Conservation (phyloP, 2,797 vertebrate genomes). For the Miichthys miiuy region DNA sequence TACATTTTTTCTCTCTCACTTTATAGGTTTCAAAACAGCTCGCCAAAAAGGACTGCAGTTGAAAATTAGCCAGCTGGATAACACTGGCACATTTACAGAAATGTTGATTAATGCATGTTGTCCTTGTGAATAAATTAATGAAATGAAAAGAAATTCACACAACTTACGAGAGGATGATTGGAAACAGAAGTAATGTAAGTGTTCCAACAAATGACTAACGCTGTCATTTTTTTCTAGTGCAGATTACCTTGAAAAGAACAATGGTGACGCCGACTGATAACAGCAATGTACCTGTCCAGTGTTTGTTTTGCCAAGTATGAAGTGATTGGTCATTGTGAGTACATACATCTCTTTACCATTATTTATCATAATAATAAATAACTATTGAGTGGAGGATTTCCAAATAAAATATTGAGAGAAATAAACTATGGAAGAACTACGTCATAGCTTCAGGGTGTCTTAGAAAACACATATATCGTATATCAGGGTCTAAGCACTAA, state of each 20-base stretch:
- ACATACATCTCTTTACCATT: too few species aligned
- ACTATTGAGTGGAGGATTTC: background rate
- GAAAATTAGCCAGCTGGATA: too few species aligned
- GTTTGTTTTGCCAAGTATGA: background rate
- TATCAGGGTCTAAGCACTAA: background rate
- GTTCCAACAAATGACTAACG: background rate
- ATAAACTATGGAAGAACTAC: background rate
- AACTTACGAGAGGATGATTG: background rate
- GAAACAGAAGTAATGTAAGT: background rate
- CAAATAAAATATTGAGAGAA: background rate
- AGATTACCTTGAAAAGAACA: background rate
- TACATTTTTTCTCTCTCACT: too few species aligned
- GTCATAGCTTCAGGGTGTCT: background rate
- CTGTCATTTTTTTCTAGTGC: background rate
- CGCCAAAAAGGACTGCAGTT: too few species aligned
- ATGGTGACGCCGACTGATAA: background rate
- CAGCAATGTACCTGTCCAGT: background rate
- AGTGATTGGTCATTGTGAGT: background rate
- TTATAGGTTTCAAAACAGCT: too few species aligned
- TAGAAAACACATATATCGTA: background rate
- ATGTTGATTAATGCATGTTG: too few species aligned
- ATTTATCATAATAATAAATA: background rate
- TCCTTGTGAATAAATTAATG: too few species aligned
- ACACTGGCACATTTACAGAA: too few species aligned
- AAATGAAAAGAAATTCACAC: background rate